phyloP scores from a whole-genome alignment of 92 coral and sea anemone genomes.

The Parazoanthus atlanticus region DNA sequence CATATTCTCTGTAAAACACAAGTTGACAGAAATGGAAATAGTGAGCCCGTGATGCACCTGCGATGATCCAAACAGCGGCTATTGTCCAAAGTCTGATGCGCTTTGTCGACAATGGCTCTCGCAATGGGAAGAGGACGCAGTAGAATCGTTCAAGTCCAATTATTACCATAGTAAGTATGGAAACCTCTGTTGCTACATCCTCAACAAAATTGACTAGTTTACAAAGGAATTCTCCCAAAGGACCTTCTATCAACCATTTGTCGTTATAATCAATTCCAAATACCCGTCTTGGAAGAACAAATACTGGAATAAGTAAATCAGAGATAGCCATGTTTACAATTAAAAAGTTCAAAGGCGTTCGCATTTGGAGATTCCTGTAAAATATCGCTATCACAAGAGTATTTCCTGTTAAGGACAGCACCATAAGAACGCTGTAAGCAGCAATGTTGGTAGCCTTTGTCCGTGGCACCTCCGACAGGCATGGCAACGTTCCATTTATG shows the following conservation, averaged over 20 bases:
- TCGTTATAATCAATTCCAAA: slow-evolving; percentile 19
- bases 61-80: slow-evolving; percentile 29
- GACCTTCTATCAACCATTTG: background rate
- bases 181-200: slow-evolving; percentile 12
- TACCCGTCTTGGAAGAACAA: slow-evolving; percentile 26
- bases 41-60: slow-evolving; percentile 11
- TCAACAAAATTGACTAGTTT: slow-evolving; percentile 26
- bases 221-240: slow-evolving; percentile 25
- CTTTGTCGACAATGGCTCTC: slow-evolving; percentile 6
- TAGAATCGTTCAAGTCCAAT: slow-evolving; percentile 13
- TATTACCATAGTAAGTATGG: slow-evolving; percentile 22
- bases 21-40: slow-evolving; percentile 18
- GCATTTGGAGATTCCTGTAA: background rate
- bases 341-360: slow-evolving; percentile 10
- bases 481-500: background rate
- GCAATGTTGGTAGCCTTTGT: background rate
- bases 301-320: slow-evolving; percentile 14
- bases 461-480: background rate
- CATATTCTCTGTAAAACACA: background rate
- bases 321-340: slow-evolving; percentile 21
- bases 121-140: slow-evolving; percentile 8
- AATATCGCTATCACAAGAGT: slow-evolving; percentile 7
- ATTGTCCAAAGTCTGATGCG: background rate
- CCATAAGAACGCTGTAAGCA: slow-evolving; percentile 1
- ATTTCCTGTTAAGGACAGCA: slow-evolving; percentile 7